phyloP scores from a whole-genome alignment of 2,888 invertebrate genomes.

The Ormia ochracea region DNA sequence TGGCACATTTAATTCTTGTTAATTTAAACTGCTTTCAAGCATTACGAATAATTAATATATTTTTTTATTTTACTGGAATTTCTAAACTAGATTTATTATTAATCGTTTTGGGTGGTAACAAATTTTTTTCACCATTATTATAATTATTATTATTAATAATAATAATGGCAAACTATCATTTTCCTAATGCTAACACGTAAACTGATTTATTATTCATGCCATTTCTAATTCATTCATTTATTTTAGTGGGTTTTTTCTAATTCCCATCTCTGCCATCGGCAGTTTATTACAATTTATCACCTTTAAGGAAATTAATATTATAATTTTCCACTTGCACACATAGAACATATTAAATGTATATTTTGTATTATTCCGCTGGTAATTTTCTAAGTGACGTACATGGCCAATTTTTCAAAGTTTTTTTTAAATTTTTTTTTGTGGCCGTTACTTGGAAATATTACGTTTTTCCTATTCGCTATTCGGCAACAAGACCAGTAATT shows the following conservation, averaged over 20 bases:
- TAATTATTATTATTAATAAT: too few species aligned
- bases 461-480: background rate
- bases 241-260: background rate
- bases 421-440: conserved; percentile 19
- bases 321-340: conserved; percentile 15
- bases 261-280: background rate
- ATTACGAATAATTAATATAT: background rate
- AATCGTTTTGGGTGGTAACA: background rate
- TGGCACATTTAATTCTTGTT: background rate
- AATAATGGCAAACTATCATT: background rate
- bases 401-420: background rate
- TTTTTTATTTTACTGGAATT: background rate
- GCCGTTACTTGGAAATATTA: background rate
- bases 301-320: background rate
- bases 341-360: background rate
- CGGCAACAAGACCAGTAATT: conserved; percentile 13
- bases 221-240: background rate
- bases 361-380: too few species aligned
- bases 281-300: conserved; percentile 9
- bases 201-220: background rate
- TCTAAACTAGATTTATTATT: background rate
- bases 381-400: conserved; percentile 12
- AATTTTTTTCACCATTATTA: background rate
- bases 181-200: background rate
- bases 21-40: background rate